phyloP scores from a whole-genome alignment of 2,113 vertebrate genomes.

The Rana temporaria region DNA sequence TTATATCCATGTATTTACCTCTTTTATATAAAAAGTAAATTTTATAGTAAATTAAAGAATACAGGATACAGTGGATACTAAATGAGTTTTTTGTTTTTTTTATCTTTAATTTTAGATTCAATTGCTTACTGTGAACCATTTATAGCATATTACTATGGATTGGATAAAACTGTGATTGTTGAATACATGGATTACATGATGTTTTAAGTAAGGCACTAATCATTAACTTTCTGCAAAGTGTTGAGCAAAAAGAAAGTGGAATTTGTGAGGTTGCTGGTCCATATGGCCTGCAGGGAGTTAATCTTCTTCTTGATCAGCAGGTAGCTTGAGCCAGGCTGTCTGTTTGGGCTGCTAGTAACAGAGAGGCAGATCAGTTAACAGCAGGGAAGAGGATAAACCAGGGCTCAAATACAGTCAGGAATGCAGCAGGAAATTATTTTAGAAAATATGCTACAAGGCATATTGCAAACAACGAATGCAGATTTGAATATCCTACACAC shows the following conservation, averaged over 20 bases:
- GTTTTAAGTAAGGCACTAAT: background rate
- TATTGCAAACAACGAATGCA: slow-evolving; percentile 69
- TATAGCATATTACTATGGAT: background rate
- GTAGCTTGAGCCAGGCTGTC: slow-evolving; percentile 78
- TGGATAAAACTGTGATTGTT: background rate
- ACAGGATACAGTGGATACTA: no score
- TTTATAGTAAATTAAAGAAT: no score
- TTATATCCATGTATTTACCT: no score
- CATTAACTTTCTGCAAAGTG: background rate
- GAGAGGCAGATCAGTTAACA: slow-evolving; percentile 80
- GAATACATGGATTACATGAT: background rate
- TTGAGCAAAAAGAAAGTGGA: slow-evolving; percentile 74
- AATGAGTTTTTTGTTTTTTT: no score
- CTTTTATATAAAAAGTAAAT: no score
- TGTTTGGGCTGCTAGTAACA: slow-evolving; percentile 79
- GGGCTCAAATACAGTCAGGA: slow-evolving; percentile 80
- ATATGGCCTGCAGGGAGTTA: slow-evolving; percentile 80
- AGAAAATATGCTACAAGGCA: slow-evolving; percentile 73
- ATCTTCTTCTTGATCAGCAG: slow-evolving; percentile 78
- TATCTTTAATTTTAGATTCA: background rate
- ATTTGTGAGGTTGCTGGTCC: slow-evolving; percentile 76
- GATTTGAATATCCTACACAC: background rate
- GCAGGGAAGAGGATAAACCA: slow-evolving; percentile 80
- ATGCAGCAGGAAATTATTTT: slow-evolving; percentile 83
- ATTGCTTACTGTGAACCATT: background rate